phyloP scores from a whole-genome alignment of 1,140 invertebrate species.

The Drosophila ananassae region DNA sequence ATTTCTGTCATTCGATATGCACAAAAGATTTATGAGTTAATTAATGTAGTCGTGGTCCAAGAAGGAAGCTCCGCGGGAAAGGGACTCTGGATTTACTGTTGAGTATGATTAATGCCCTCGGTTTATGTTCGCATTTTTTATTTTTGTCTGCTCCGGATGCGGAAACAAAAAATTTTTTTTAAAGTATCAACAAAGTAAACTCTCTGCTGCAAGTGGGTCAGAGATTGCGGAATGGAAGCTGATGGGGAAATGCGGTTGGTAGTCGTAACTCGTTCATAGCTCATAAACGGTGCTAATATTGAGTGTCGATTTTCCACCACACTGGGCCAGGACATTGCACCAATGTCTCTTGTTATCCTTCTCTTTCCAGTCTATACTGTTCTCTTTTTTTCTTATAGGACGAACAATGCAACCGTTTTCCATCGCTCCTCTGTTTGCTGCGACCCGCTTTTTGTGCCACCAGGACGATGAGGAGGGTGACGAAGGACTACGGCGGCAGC shows the following conservation, averaged over 20 bases:
- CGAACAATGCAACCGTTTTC: slow-evolving; percentile 66
- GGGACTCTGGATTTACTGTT: slow-evolving; percentile 45
- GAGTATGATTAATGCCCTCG: slow-evolving; percentile 67
- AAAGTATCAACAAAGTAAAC: slow-evolving; percentile 41
- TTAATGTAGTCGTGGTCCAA: slow-evolving; percentile 58
- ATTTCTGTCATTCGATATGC: slow-evolving; percentile 77
- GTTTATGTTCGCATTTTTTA: slow-evolving; percentile 13
- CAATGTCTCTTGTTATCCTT: slow-evolving; percentile 29
- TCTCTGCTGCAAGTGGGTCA: slow-evolving; percentile 16
- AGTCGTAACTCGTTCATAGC: slow-evolving; percentile 70
- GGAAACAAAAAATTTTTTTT: slow-evolving; percentile 50
- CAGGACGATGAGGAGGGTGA: neutral
- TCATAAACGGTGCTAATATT: slow-evolving; percentile 79
- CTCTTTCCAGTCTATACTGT: neutral
- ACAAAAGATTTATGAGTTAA: slow-evolving; percentile 80
- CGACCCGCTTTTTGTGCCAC: slow-evolving; percentile 64
- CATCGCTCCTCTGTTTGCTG: slow-evolving; percentile 37
- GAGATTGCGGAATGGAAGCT: neutral
- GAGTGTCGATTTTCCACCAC: slow-evolving; percentile 75
- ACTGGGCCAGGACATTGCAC: slow-evolving; percentile 66
- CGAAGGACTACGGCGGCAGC: slow-evolving; percentile 45
- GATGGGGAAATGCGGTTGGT: slow-evolving; percentile 28
- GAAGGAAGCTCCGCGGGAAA: slow-evolving; percentile 7
- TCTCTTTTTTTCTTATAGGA: neutral
- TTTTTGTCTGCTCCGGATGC: slow-evolving; percentile 32